Evolutionary conservation across 2,888 invertebrate species (phyloP).

Genomic region (Mantis religiosa): DNA sequence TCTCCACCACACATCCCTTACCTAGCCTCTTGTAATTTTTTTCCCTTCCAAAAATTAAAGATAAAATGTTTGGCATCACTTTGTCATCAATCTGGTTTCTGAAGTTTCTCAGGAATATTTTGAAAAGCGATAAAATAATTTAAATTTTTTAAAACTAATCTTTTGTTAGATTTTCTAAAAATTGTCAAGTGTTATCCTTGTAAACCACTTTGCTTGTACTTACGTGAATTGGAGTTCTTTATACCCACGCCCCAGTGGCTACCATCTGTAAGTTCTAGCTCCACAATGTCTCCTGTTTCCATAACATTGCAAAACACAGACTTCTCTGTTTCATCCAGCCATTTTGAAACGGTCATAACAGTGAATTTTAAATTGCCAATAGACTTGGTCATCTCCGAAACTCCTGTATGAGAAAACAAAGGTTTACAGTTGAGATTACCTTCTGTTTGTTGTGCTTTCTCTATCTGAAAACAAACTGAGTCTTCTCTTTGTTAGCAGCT

Average conservation of each 20-base stretch:
- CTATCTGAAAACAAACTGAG: neutral
- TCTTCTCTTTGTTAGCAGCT: neutral
- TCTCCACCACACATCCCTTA: too few relatives aligned
- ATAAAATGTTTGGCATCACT: too few relatives aligned
- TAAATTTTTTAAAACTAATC: too few relatives aligned
- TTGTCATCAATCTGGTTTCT: too few relatives aligned
- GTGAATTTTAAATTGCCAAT: constrained; percentile 31
- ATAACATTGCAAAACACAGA: constrained; percentile 67
- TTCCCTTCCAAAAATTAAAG: too few relatives aligned
- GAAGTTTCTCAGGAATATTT: too few relatives aligned
- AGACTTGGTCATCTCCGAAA: neutral
- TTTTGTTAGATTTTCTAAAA: too few relatives aligned
- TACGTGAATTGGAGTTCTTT: constrained; percentile 41
- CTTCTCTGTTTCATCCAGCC: constrained; percentile 68
- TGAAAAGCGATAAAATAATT: too few relatives aligned
- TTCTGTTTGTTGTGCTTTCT: neutral
- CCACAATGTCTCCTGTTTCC: constrained; percentile 68
- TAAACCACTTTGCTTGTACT: neutral
- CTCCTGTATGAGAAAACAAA: neutral
- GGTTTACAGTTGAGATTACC: too few relatives aligned
- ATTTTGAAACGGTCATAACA: constrained; percentile 57
- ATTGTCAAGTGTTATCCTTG: too few relatives aligned
- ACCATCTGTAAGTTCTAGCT: constrained; percentile 55
- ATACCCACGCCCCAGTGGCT: constrained; percentile 65
- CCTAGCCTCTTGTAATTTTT: too few relatives aligned